Conservation (phyloP, 2,888 invertebrate species). For the Parnassius smintheus region DNA sequence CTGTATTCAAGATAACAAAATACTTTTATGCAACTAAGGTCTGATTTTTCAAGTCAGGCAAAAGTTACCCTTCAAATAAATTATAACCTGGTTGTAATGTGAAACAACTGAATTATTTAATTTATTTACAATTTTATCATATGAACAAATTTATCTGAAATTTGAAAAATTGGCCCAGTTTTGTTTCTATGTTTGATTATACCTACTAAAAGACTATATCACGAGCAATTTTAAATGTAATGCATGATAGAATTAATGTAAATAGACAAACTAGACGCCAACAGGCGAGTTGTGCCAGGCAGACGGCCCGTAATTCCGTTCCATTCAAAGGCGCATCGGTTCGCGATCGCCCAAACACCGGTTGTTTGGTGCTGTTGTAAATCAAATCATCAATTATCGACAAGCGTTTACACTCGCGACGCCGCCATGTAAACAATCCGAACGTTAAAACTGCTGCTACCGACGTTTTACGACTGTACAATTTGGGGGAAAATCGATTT, state of each 20-base stretch:
- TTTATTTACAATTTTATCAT: too few relatives aligned
- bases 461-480: constrained; percentile 75
- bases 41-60: too few relatives aligned
- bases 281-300: constrained; percentile 12
- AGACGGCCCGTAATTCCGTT: constrained; percentile 33
- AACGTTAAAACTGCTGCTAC: constrained; percentile 74
- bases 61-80: too few relatives aligned
- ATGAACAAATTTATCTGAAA: too few relatives aligned
- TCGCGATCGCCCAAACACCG: constrained; percentile 73
- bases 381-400: constrained; percentile 81
- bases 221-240: too few relatives aligned
- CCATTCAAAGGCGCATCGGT: constrained; percentile 67
- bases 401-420: constrained; percentile 78
- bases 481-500: constrained; percentile 81
- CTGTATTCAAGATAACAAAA: too few relatives aligned
- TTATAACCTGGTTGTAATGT: too few relatives aligned
- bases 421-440: constrained; percentile 79
- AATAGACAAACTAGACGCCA: constrained; percentile 8
- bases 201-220: too few relatives aligned
- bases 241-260: constrained; percentile 2
- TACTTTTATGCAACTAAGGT: too few relatives aligned
- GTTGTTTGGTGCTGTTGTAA: constrained; percentile 80
- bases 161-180: too few relatives aligned
- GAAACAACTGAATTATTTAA: too few relatives aligned
- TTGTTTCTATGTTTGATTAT: too few relatives aligned